phyloP scores from a whole-genome alignment of 1,140 invertebrate species.

The Rhynchophorus ferrugineus region DNA sequence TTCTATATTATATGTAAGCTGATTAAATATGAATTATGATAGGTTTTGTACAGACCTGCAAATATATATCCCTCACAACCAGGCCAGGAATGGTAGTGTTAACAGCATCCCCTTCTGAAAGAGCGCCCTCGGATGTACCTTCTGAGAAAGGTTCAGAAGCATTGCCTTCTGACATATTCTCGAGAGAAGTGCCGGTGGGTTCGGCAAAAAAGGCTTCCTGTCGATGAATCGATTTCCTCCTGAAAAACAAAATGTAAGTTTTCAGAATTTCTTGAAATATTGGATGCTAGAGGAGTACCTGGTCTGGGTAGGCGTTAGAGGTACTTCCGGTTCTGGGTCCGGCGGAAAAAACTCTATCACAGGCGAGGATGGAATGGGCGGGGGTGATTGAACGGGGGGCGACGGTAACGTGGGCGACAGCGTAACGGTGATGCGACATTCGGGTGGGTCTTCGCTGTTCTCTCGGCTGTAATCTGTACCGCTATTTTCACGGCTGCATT shows the following conservation, averaged over 20 bases:
- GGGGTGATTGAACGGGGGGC: constrained; percentile 42
- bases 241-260: constrained; percentile 21
- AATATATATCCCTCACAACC: constrained; percentile 63
- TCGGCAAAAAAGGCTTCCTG: constrained; percentile 73
- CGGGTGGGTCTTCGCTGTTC: constrained; percentile 22
- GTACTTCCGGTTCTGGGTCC: constrained; percentile 33
- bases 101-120: constrained; percentile 39
- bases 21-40: too few relatives aligned
- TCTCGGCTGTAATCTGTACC: constrained; percentile 8
- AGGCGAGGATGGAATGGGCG: constrained; percentile 40
- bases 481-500: constrained; percentile 20
- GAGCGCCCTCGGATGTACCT: constrained; percentile 47
- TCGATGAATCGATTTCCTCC: constrained; percentile 60
- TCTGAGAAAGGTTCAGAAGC: constrained; percentile 45
- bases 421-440: constrained; percentile 60
- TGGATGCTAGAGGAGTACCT: constrained; percentile 18
- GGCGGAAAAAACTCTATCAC: constrained; percentile 44
- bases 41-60: constrained; percentile 48
- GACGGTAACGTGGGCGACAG: constrained; percentile 50
- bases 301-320: constrained; percentile 24
- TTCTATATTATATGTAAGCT: too few relatives aligned
- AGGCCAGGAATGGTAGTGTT: constrained; percentile 34
- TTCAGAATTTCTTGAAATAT: constrained; percentile 13
- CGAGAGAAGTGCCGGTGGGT: constrained; percentile 56
- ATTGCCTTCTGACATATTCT: constrained; percentile 52